Percentiles rank a stretch among this genome's conserved stretches.
phyloP scores from a whole-genome alignment of 1,140 invertebrate species.

The Delia radicum region DNA sequence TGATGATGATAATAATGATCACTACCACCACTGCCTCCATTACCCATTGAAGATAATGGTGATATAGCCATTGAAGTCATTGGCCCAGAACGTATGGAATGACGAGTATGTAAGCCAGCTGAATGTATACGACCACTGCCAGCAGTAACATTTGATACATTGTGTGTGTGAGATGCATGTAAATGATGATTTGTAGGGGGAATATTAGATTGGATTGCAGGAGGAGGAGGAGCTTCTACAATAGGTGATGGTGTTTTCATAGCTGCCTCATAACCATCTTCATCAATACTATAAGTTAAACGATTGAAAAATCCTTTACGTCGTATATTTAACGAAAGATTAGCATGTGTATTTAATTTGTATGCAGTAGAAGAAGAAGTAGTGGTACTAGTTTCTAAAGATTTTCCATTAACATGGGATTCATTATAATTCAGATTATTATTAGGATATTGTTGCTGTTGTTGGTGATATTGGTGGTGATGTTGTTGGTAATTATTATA shows the following conservation, averaged over 20 bases:
- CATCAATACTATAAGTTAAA: conserved; percentile 37
- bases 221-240: neutral
- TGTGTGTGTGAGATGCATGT: neutral
- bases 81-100: neutral
- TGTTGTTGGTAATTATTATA: conserved; percentile 21
- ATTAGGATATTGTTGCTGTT: neutral
- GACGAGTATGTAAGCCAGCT: neutral
- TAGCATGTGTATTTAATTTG: conserved; percentile 5
- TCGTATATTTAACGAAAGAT: conserved; percentile 29
- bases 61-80: neutral
- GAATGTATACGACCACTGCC: conserved; percentile 2
- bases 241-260: conserved; percentile 1
- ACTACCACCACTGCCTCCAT: too few relatives aligned
- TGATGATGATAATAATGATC: too few relatives aligned
- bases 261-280: conserved; percentile 21
- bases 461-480: neutral
- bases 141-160: neutral
- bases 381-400: conserved; percentile 14
- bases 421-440: conserved; percentile 2
- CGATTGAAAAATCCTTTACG: conserved; percentile 34
- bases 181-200: neutral
- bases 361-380: too few relatives aligned
- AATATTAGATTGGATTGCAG: neutral
- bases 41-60: neutral
- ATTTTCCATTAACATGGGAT: neutral